phyloP scores from a whole-genome alignment of 2,797 vertebrate genomes.

The Mionectes olivaceus region DNA sequence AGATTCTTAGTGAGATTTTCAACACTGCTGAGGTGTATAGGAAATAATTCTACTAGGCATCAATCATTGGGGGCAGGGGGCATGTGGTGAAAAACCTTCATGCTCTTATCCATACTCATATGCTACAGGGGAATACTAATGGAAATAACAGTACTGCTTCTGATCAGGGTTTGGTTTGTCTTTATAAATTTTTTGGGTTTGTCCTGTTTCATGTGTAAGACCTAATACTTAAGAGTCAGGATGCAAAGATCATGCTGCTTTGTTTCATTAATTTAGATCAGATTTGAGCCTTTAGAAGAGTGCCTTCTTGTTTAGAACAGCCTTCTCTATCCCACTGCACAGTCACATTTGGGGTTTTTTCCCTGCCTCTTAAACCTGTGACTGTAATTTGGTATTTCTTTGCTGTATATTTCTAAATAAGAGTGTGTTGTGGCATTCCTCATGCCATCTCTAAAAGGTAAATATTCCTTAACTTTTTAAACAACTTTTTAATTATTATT shows the following conservation, averaged over 20 bases:
- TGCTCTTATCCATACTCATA: neutral
- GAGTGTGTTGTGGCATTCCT: neutral
- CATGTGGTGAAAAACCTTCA: fast-evolving
- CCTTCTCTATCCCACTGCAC: neutral
- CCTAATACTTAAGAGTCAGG: neutral
- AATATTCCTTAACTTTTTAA: neutral
- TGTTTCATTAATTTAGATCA: neutral
- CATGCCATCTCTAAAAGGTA: neutral
- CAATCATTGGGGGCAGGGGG: neutral
- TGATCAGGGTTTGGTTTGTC: neutral
- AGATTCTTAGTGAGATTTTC: neutral
- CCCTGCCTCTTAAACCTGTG: neutral
- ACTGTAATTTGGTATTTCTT: neutral
- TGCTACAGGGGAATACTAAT: fast-evolving
- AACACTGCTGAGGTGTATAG: neutral
- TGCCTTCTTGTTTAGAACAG: neutral
- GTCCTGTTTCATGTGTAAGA: neutral
- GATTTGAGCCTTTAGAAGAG: neutral
- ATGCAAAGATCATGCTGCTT: neutral
- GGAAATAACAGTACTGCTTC: neutral
- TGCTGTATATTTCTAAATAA: neutral
- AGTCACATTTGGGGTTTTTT: neutral
- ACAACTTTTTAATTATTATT: too few species aligned
- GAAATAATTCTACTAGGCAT: neutral
- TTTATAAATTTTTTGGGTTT: neutral